Evolutionary conservation across 2,113 vertebrate genomes (phyloP).

Genomic region (Lophotis ruficrista): DNA sequence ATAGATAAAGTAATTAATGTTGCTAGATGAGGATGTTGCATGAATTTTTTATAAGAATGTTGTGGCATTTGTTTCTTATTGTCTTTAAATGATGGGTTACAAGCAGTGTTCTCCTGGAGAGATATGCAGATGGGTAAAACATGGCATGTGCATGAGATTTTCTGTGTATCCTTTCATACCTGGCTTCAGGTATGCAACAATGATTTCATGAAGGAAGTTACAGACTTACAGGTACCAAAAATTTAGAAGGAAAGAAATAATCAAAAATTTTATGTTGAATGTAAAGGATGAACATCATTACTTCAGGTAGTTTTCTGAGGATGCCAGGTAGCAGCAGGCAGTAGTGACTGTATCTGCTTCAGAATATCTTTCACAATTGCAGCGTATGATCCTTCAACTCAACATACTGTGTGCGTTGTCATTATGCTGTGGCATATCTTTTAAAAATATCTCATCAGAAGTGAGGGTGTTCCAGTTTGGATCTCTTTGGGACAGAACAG

Average conservation of each 20-base stretch:
- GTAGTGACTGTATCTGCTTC: background rate
- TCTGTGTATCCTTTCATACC: background rate
- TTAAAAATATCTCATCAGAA: background rate
- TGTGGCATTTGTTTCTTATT: conserved; percentile 22
- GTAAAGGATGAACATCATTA: conserved; percentile 1
- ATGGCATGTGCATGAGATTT: background rate
- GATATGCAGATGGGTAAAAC: background rate
- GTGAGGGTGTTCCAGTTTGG: background rate
- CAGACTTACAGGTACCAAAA: background rate
- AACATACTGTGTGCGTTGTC: background rate
- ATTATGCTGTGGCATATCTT: background rate
- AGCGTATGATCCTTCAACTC: background rate
- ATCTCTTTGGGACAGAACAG: background rate
- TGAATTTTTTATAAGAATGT: conserved; percentile 12
- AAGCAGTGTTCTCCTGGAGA: background rate
- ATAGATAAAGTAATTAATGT: conserved; percentile 37
- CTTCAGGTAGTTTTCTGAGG: conserved; percentile 26
- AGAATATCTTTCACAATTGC: conserved; percentile 5
- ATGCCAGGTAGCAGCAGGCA: conserved; percentile 13
- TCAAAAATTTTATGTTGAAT: background rate
- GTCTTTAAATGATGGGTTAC: background rate
- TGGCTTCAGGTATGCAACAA: background rate
- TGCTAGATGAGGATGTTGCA: conserved; percentile 12
- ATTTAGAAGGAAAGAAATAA: background rate
- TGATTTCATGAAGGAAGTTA: conserved; percentile 9